phyloP scores from a whole-genome alignment of 2,113 vertebrate species.

The Cynopterus brachyotis region DNA sequence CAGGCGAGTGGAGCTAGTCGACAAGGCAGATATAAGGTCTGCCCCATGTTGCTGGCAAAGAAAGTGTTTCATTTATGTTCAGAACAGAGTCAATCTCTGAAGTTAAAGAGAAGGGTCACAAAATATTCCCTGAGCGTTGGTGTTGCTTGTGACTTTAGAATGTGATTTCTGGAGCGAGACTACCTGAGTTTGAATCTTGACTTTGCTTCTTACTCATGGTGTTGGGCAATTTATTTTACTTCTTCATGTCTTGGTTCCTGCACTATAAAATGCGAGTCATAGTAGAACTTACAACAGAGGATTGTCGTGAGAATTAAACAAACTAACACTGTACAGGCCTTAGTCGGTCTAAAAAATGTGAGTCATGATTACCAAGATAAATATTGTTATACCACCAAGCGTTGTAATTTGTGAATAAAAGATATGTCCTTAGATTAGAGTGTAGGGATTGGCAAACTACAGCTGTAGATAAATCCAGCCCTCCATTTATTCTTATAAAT shows the following conservation, averaged over 20 bases:
- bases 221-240: not conserved
- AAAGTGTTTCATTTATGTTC: not conserved
- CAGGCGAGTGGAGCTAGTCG: not conserved
- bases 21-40: not conserved
- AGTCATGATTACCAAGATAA: not conserved
- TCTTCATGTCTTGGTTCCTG: not conserved
- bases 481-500: not conserved
- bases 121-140: not conserved
- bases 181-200: not conserved
- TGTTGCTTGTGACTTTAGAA: not conserved
- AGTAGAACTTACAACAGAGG: not conserved
- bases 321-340: not conserved
- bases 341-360: not conserved
- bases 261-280: not conserved
- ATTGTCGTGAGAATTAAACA: not conserved
- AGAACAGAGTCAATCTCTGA: not conserved
- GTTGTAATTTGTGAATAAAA: conserved; percentile 11
- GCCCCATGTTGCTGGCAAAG: not conserved
- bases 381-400: not conserved
- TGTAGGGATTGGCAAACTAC: not conserved
- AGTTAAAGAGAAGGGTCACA: not conserved
- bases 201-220: not conserved
- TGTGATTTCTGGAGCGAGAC: not conserved
- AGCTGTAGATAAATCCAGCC: not conserved
- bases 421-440: not conserved